Base-by-base conservation (phyloP, 2,888 invertebrate species). In the Beris chalybata region DNA sequence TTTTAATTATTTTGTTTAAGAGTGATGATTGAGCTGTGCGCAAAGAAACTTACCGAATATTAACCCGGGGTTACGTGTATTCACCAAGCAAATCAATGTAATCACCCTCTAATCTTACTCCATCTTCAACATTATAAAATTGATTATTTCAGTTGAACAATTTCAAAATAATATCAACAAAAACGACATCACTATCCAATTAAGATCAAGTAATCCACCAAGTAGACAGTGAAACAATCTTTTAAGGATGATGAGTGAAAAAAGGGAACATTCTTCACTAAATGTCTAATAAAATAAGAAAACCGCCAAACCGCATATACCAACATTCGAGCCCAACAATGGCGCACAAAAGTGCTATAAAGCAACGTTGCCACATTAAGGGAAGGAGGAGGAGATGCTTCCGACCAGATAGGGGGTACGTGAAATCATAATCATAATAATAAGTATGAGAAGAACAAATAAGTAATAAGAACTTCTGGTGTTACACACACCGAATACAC, bases 401-500 rank as follows among this genome's bases (percentile, higher is more conserved):
- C 64, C 53, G 64, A 64, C 30, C 32, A 64, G 64, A 53, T 64
- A 64, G 44, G 54, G 13, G 44, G 44, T 64, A 64, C 64, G 57
- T 57, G 50, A 54, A 66, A 66, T 65, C 57, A 65, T 65, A 65
- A 65, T 66, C 66, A 59, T 65, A 56, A 66, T 66, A 59, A 58
- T 66, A 66, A 64, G 67, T 48, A 64, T 52, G 64, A 52, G 66
- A 71, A 74, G 71, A 74, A 73, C 72, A 74, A 73, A 73, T 72
- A 74, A 72, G 72, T 73, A 72, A 71, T 70, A 70, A 70, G 71
- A 72, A 73, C 74, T 73, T 71, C 74, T 73, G 74, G 74, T 73
- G 71, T 74, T 74, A 74, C 74, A 70, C 67, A 54, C 53, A 64
- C 43, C 52, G 58, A 64, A 64, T 30, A 64, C 64, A 64, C 54